Evolutionary conservation across 1,140 invertebrate species (phyloP), one percentile per base, ranked within the genome.

Genomic region (Bombus waltoni): DNA sequence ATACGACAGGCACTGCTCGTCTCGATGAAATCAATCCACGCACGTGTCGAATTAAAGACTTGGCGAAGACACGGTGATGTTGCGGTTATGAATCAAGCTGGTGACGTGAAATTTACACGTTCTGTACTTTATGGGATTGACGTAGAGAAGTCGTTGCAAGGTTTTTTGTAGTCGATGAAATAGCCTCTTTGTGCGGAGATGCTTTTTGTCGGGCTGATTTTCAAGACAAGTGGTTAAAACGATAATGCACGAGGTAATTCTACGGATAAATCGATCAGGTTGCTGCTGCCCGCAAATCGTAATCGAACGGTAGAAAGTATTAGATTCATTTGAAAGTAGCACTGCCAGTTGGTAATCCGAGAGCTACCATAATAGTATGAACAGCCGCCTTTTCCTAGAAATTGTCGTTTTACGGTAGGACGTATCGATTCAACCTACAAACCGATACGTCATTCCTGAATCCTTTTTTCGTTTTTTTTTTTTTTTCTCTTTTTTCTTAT

Each of bases 281-380:
- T 35, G 59, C 18, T n/a, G 32, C 11, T 28, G 25, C 13, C 57
- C 42, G 68, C 68, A 38, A 47, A 53, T 80, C 59, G 53, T 65
- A 80, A 85, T 80, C 77, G 59, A 44, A 72, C 76, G 32, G 22
- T 80, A 80, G 83, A 85, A 85, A 85, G 83, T 85, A 80, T 80
- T 72, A 44, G 76, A 85, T 85, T 62, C 76, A 42, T 65, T 80
- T 62, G 76, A 85, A 80, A 85, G 76, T 72, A 62, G 83, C 83
- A 80, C 53, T 72, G 81, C 68, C 44, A 66, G 44, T 75, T 47
- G 73, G 76, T 80, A 80, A 85, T 85, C 77, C 32, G 68, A 80
- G 76, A 80, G 77, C 40, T 62, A 84, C 76, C 66, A 62, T 79
- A 79, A 84, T 15, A 72, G 76, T 71, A 42, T 3, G 62, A 42